Evolutionary conservation across 2,888 invertebrate species (phyloP).

Genomic region (Timema podura): DNA sequence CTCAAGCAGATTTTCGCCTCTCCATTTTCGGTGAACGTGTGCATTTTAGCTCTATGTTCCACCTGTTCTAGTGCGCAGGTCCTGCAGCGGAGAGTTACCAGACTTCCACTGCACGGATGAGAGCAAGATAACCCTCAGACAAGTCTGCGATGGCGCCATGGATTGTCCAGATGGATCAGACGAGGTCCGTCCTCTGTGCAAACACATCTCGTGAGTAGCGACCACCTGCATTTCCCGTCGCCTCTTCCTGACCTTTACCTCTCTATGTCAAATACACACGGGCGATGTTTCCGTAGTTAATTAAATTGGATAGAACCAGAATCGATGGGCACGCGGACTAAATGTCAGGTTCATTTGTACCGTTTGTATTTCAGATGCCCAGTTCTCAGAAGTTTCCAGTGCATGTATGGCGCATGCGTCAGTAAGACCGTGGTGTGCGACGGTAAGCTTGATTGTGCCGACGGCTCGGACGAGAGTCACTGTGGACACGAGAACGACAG

Average conservation of each 20-base stretch:
- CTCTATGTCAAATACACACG: too few relatives aligned
- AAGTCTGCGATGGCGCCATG: conserved; percentile 38
- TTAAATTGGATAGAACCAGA: too few relatives aligned
- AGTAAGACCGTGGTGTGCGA: conserved; percentile 38
- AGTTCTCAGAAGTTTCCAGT: conserved; percentile 36
- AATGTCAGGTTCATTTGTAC: too few relatives aligned
- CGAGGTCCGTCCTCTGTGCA: conserved; percentile 43
- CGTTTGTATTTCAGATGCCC: neutral
- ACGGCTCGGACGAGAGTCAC: conserved; percentile 38
- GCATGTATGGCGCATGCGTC: conserved; percentile 42
- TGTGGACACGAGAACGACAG: conserved; percentile 34
- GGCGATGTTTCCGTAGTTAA: too few relatives aligned
- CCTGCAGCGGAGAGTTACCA: neutral
- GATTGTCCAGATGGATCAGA: conserved; percentile 46
- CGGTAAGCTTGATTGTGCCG: conserved; percentile 38
- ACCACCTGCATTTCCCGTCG: neutral
- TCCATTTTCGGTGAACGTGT: too few relatives aligned
- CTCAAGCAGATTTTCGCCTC: too few relatives aligned
- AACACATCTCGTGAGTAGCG: conserved; percentile 16
- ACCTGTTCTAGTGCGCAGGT: neutral
- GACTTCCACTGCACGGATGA: conserved; percentile 34
- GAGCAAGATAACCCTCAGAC: conserved; percentile 29
- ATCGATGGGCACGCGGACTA: too few relatives aligned
- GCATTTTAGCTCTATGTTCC: too few relatives aligned
- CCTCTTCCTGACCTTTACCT: too few relatives aligned